These are phyloP conservation scores for Cassiopea xamachana DNA, from an alignment of 30 jellyfish, hydroid and myxozoan species.

Conservation along the genomic window DNA sequence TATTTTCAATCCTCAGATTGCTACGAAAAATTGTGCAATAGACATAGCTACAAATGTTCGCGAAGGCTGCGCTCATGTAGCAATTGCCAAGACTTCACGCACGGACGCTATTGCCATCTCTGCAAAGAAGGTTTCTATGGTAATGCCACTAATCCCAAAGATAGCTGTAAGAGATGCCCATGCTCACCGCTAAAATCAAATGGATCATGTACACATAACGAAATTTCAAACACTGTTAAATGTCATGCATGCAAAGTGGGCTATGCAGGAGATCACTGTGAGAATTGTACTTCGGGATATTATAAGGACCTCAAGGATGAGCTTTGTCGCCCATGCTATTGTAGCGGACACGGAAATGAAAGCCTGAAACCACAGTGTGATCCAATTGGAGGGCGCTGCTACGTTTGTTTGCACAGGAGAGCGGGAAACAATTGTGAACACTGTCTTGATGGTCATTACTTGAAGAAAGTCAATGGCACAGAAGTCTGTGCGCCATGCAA, in stretches of 20 bases:
- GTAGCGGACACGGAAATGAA: slow-evolving; percentile 58
- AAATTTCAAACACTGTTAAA: slow-evolving; percentile 14
- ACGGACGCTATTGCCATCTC: slow-evolving; percentile 53
- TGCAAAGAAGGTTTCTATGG: slow-evolving; percentile 76
- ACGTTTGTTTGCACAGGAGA: slow-evolving; percentile 41
- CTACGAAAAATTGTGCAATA: slow-evolving; percentile 58
- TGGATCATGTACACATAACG: slow-evolving; percentile 37
- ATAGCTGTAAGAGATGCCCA: slow-evolving; percentile 75
- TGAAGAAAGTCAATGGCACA: slow-evolving; percentile 5
- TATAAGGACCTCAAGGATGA: slow-evolving; percentile 36
- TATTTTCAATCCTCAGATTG: slow-evolving; percentile 22
- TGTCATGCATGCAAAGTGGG: slow-evolving; percentile 56
- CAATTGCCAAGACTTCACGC: slow-evolving; percentile 60
- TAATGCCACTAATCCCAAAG: slow-evolving; percentile 59
- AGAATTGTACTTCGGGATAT: slow-evolving; percentile 31
- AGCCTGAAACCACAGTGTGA: slow-evolving; percentile 59
- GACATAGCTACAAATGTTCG: slow-evolving; percentile 43
- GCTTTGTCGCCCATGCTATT: slow-evolving; percentile 50
- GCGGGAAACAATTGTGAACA: slow-evolving; percentile 66
- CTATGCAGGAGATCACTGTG: slow-evolving; percentile 47
- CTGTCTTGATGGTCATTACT: slow-evolving; percentile 47
- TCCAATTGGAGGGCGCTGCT: slow-evolving; percentile 59
- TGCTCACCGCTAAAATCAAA: slow-evolving; percentile 55
- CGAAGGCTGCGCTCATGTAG: slow-evolving; percentile 10
- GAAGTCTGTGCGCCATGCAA: slow-evolving; percentile 49